Base-by-base conservation (phyloP, 1,140 invertebrate genomes). In the Eciton burchellii region DNA sequence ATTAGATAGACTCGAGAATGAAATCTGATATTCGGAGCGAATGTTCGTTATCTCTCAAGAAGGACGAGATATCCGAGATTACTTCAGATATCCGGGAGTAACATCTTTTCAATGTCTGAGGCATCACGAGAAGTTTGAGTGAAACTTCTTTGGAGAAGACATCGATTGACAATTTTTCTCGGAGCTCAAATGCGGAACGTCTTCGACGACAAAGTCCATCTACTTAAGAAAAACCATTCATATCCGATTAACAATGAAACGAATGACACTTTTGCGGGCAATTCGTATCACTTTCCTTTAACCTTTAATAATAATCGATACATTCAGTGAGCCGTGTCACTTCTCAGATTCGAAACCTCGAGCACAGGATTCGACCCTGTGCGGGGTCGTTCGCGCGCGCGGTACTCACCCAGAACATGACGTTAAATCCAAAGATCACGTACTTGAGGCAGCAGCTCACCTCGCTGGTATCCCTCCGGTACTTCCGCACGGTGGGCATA, bases 391-490 rank as follows among this genome's bases (percentile, higher is more conserved):
- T 35, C 49, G 35, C 49, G 24, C 62, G n/a, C 49, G 1, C 16
- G 41, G 12, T 72, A 95, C 96, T 96, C 94, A 99, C 97, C 98
- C 98, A 99, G 95, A 99, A 99, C 88, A 99, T 95, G 84, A 99
- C 98, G 95, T 99, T 99, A 94, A 99, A 98, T 92, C 97, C 97
- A 94, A 99, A 99, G 89, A 99, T 98, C 92, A 99, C 96, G 95
- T 99, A 99, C 95, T 99, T 99, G 63, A 99, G 95, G 94, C 98
- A 99, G 95, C 98, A 99, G 95, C 97, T 98, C 90, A 99, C 98
- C 97, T 99, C 98, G 93, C 96, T 97, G 84, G 97, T 97, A 93
- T 98, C 97, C 90, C 97, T 95, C 92, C 97, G 94, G 94, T 97
- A 97, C 94, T 97, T 97, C 90, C 96, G 92, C 63, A 94, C 81